phyloP scores from a whole-genome alignment of 2,888 invertebrate species.

The Netelia melanura region DNA sequence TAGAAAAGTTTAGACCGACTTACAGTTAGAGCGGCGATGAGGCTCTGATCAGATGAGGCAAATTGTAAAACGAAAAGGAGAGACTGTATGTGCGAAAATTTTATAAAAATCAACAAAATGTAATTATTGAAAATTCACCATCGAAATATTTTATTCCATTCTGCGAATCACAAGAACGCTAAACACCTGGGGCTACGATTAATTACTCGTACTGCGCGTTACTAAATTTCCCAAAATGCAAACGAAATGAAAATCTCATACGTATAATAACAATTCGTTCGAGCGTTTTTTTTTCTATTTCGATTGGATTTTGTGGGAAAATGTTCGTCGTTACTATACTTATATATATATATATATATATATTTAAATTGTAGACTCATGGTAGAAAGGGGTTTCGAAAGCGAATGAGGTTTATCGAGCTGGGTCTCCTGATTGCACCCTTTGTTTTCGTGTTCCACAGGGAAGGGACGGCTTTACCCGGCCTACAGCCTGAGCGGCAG shows the following conservation, averaged over 20 bases:
- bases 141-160: no score
- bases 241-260: not conserved
- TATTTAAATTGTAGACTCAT: constrained; percentile 47
- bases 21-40: not conserved
- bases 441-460: constrained; percentile 82
- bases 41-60: not conserved
- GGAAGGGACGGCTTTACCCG: constrained; percentile 93
- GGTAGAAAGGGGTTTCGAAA: constrained; percentile 39
- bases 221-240: not conserved
- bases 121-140: no score
- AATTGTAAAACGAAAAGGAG: not conserved
- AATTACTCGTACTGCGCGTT: not conserved
- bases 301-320: constrained; percentile 35
- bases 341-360: not conserved
- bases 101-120: no score
- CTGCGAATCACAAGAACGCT: not conserved
- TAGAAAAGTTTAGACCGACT: not conserved
- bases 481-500: constrained; percentile 92
- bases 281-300: constrained; percentile 20
- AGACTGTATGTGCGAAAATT: no score
- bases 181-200: not conserved
- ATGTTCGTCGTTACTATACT: no score
- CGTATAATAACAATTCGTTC: not conserved
- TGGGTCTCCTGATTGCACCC: constrained; percentile 67
- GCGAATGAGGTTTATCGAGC: constrained; percentile 69